A percentile compares a stretch with the other conserved stretches of the same genome.
Evolutionary conservation across 2,797 vertebrate species (phyloP).

Genomic region (Ctenosaura bakeri): DNA sequence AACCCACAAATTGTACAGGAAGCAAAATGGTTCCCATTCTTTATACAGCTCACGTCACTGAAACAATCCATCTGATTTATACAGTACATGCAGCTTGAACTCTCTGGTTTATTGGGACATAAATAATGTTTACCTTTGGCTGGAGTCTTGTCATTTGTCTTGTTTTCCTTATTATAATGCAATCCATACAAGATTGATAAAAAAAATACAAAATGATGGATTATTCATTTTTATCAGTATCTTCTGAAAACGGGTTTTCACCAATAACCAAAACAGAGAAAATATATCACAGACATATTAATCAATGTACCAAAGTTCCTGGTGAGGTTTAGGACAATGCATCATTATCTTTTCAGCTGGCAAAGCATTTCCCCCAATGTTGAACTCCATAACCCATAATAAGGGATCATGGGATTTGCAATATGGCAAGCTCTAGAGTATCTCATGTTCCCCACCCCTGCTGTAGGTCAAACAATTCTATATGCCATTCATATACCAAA

Average conservation of each 20-base stretch:
- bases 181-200: neutral
- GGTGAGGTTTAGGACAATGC: neutral
- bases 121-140: constrained; percentile 21
- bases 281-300: neutral
- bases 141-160: constrained; percentile 16
- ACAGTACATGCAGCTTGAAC: constrained; percentile 21
- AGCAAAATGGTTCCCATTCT: neutral
- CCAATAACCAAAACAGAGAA: neutral
- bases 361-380: too few relatives aligned
- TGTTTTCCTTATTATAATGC: neutral
- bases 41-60: constrained; percentile 8
- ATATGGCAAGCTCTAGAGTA: too few relatives aligned
- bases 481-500: neutral
- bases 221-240: neutral
- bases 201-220: neutral
- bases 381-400: too few relatives aligned
- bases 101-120: constrained; percentile 13
- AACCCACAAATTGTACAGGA: neutral
- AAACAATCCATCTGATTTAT: constrained; percentile 5
- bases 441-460: too few relatives aligned
- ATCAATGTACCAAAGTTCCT: neutral
- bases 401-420: too few relatives aligned
- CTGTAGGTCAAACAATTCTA: neutral
- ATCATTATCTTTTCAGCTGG: neutral
- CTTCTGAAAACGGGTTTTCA: neutral